A percentile compares a stretch with the other conserved stretches of the same genome.
phyloP scores from a whole-genome alignment of 2,797 vertebrate species.

The Selene dorsalis region DNA sequence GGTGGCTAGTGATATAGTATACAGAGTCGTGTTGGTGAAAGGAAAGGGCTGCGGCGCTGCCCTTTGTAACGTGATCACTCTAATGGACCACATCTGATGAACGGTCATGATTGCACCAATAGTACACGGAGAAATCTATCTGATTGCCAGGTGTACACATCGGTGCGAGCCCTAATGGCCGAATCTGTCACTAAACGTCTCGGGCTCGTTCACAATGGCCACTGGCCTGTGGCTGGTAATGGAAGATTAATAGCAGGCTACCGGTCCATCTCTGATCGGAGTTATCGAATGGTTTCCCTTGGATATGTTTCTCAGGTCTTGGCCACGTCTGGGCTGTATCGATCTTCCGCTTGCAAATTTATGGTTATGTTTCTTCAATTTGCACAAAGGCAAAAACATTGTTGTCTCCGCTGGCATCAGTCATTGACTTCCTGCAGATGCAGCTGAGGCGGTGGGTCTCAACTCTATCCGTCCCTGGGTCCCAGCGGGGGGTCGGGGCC shows the following conservation, averaged over 20 bases:
- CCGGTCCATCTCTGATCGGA: conserved; percentile 64
- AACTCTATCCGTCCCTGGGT: conserved; percentile 37
- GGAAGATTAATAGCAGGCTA: conserved; percentile 73
- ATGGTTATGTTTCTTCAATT: conserved; percentile 82
- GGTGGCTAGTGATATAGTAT: conserved; percentile 52
- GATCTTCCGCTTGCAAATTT: conserved; percentile 77
- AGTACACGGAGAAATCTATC: conserved; percentile 65
- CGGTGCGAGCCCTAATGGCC: conserved; percentile 63
- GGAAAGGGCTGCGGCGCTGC: conserved; percentile 44
- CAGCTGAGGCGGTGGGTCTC: conserved; percentile 49
- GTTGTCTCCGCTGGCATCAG: conserved; percentile 69
- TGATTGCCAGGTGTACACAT: conserved; percentile 65
- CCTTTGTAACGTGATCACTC: conserved; percentile 72
- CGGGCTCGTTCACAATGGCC: conserved; percentile 28
- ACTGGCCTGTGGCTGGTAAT: conserved; percentile 62
- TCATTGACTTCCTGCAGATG: conserved; percentile 70
- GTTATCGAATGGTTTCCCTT: conserved; percentile 77
- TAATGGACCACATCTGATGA: conserved; percentile 75
- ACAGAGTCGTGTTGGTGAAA: conserved; percentile 57
- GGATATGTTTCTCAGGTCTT: conserved; percentile 75
- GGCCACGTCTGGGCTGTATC: conserved; percentile 67
- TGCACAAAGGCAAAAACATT: conserved; percentile 78
- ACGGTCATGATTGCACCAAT: conserved; percentile 69
- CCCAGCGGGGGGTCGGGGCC: conserved; percentile 41
- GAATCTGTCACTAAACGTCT: conserved; percentile 68